phyloP scores from a whole-genome alignment of 2,888 invertebrate genomes.

The Listrodromus nycthemerus region DNA sequence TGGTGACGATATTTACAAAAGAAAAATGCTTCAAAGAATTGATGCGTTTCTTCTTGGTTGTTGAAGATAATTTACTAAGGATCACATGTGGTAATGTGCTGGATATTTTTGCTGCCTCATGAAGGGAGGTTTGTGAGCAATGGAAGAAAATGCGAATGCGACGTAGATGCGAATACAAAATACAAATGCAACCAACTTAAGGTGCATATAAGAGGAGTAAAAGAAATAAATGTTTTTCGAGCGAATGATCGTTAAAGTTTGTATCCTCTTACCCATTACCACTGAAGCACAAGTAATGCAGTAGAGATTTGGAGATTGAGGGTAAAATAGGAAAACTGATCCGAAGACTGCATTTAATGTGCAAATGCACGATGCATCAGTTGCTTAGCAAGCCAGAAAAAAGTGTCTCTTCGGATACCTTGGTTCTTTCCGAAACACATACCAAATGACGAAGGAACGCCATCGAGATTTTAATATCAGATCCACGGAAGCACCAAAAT shows the following conservation, averaged over 20 bases:
- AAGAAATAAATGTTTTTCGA: background rate
- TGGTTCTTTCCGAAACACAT: background rate
- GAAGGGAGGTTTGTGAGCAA: no score
- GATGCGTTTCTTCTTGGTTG: background rate
- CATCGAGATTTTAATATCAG: constrained; percentile 60
- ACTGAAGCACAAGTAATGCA: background rate
- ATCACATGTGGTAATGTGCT: background rate
- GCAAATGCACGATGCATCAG: background rate
- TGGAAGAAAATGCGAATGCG: no score
- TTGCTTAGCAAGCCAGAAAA: background rate
- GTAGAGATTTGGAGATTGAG: background rate
- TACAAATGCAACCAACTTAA: background rate
- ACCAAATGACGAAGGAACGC: constrained; percentile 6
- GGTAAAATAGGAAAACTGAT: background rate
- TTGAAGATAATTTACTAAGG: background rate
- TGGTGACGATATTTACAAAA: background rate
- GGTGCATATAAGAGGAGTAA: background rate
- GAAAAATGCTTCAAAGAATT: background rate
- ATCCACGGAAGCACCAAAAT: constrained; percentile 38
- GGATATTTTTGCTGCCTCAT: background rate
- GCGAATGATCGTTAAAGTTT: background rate
- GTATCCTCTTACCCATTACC: background rate
- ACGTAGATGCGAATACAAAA: background rate
- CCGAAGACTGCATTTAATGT: background rate
- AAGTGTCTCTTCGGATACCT: background rate